phyloP scores from a whole-genome alignment of 2,888 invertebrate genomes.

The Calliphora vomitoria region DNA sequence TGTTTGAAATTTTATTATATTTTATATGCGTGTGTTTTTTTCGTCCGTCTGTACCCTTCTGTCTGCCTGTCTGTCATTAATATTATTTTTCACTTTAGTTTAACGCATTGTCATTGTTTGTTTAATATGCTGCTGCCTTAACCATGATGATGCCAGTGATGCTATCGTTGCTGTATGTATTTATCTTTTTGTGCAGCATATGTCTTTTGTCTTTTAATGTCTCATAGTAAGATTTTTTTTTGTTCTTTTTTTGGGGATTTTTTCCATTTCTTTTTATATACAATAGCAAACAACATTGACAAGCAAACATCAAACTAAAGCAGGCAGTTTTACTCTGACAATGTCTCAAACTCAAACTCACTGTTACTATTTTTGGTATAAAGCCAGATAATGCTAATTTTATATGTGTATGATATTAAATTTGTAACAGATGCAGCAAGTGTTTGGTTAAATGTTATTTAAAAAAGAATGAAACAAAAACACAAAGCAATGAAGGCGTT shows the following conservation, averaged over 20 bases:
- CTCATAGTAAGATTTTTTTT: conserved; percentile 29
- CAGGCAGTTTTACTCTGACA: background rate
- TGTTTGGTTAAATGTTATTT: conserved; percentile 35
- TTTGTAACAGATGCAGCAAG: conserved; percentile 72
- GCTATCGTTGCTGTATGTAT: background rate
- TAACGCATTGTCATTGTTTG: conserved; percentile 65
- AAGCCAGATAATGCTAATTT: conserved; percentile 62
- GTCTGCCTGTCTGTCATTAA: conserved; percentile 43
- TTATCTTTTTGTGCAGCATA: conserved; percentile 60
- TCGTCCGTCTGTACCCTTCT: conserved; percentile 30
- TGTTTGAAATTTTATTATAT: background rate
- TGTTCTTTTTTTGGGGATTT: background rate
- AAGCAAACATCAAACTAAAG: conserved; percentile 40
- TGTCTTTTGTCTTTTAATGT: conserved; percentile 63
- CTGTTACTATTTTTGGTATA: background rate
- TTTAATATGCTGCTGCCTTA: conserved; percentile 34
- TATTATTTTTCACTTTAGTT: conserved; percentile 71
- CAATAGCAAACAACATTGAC: conserved; percentile 37
- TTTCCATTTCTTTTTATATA: background rate
- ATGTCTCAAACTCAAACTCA: background rate
- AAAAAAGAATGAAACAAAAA: background rate
- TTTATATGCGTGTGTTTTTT: conserved; percentile 33
- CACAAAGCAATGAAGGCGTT: conserved; percentile 53
- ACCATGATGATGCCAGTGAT: conserved; percentile 9
- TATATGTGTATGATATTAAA: conserved; percentile 44